Evolutionary conservation across 1,140 invertebrate genomes (phyloP), one percentile per base, ranked within the genome.

Genomic region (Nebria ingens): DNA sequence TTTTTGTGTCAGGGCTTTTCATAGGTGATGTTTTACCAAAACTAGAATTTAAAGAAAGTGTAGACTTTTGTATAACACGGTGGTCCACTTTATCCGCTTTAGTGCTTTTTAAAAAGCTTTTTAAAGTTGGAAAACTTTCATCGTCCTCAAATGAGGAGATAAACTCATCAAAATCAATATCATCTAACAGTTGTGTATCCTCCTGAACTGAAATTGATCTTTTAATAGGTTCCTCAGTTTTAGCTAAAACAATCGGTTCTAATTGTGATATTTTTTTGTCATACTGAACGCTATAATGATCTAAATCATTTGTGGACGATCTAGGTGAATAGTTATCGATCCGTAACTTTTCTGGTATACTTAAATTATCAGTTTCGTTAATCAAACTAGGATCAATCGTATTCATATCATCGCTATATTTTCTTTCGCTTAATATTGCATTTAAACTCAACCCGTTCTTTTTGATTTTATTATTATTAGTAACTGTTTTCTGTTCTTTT

Each of bases 91-190:
- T 62, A n/a, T 52, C 29, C 13, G 4, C 1, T 56, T 19, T 51
- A 34, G 51, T 2, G 52, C 53, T 51, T 62, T 62, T 12, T 22
- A 15, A 13, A 21, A 54, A 45, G 61, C 69, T 65, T 51, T 69
- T 70, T 54, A 70, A 70, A 29, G 69, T 58, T 21, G 69, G 65
- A 64, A 67, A 69, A 62, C 68, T 62, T 54, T 68, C 66, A 20
- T 25, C n/a, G 22, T 25, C 21, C 11, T 19, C 19, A 21, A 29
- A 34, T 4, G 52, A 71, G 53, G 40, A 67, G 56, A 75, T 71
- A 55, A 78, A 65, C 60, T 78, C 75, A 60, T 79, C 76, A 58
- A 78, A 76, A 56, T 72, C 68, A 59, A 70, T 69, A 54, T 71
- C 68, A 52, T 71, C 69, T 42, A 71, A 68, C 13, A 64, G 20